A percentile compares a stretch with the other conserved stretches of the same genome.
Evolutionary conservation across 2,888 invertebrate genomes (phyloP).

Genomic region (Gibbula magus): DNA sequence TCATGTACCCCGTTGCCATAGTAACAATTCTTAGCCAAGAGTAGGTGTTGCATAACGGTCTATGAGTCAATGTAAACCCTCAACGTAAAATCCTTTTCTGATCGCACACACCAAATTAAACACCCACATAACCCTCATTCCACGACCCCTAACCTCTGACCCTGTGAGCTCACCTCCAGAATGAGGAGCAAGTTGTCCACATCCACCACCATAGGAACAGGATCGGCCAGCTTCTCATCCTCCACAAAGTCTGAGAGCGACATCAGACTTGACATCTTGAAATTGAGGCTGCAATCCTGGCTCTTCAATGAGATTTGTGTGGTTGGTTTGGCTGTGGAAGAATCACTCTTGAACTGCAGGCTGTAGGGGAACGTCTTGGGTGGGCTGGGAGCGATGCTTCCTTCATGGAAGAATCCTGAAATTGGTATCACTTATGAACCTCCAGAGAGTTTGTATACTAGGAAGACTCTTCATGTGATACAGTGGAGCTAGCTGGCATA

Average conservation of each 20-base stretch:
- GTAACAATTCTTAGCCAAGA: too few species aligned
- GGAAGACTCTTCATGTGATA: too few species aligned
- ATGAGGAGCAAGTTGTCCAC: constrained; percentile 53
- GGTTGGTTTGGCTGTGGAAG: constrained; percentile 21
- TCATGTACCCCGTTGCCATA: too few species aligned
- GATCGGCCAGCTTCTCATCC: constrained; percentile 88
- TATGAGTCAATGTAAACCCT: too few species aligned
- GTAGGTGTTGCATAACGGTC: too few species aligned
- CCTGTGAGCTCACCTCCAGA: constrained; percentile 50
- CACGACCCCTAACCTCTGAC: not conserved
- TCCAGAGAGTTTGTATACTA: too few species aligned
- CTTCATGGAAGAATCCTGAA: constrained; percentile 4
- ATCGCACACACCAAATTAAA: too few species aligned
- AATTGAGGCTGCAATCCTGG: constrained; percentile 56
- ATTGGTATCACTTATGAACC: too few species aligned
- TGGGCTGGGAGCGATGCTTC: not conserved
- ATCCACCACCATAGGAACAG: constrained; percentile 82
- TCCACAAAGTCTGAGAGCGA: constrained; percentile 89
- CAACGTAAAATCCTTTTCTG: too few species aligned
- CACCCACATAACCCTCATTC: too few species aligned
- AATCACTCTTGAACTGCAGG: not conserved
- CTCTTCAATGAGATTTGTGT: constrained; percentile 54
- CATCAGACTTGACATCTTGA: constrained; percentile 82
- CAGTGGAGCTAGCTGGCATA: too few species aligned
- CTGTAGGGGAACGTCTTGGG: not conserved